Evolutionary conservation across 1,140 invertebrate species (phyloP), one percentile per base, ranked within the genome.

Genomic region (Hypsibius dujardini): DNA sequence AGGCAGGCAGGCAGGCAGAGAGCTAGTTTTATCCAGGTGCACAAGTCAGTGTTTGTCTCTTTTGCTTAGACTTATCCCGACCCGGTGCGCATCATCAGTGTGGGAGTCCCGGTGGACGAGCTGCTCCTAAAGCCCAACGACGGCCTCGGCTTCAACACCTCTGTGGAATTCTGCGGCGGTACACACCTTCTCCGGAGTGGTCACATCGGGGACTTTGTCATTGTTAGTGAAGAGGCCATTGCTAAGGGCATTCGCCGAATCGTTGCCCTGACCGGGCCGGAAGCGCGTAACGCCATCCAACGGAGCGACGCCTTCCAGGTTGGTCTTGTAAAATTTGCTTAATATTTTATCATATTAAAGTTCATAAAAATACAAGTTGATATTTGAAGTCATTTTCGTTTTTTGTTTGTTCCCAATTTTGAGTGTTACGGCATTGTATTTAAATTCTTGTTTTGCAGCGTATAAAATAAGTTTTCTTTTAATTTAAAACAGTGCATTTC

Each of bases 121-220:
- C 81, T 99, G 3, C 86, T 95, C 77, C 82, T 83, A 69, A 86
- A 98, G 82, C 95, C 95, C 1, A 84, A 87, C 50, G 84, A 87
- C 46, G 82, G 85, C 15, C 84, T 83, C 60, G 94, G 88, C 2
- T 83, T 84, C 67, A 80, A 87, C 69, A 96, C 93, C 1, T 96
- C 95, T 45, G 89, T 99, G n/a, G 96, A 99, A 82, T 98, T 99
- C 82, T 99, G 96, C 82, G 96, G 96, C 73, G 96, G 96, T 76
- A 98, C 95, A 85, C 87, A 78, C 83, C 80, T 79, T 47, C 45
- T 28, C 40, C 15, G 50, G 12, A 74, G 77, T 46, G 87, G 88
- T 0, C 92, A 98, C 77, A 89, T 96, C 77, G 92, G 90, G 69
- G 86, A 92, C 75, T 93, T 98, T 82, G 87, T 96, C 0, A 97